Evolutionary conservation across 1,140 invertebrate genomes (phyloP), one percentile per base, ranked within the genome.

Genomic region (Sitobion miscanthi): DNA sequence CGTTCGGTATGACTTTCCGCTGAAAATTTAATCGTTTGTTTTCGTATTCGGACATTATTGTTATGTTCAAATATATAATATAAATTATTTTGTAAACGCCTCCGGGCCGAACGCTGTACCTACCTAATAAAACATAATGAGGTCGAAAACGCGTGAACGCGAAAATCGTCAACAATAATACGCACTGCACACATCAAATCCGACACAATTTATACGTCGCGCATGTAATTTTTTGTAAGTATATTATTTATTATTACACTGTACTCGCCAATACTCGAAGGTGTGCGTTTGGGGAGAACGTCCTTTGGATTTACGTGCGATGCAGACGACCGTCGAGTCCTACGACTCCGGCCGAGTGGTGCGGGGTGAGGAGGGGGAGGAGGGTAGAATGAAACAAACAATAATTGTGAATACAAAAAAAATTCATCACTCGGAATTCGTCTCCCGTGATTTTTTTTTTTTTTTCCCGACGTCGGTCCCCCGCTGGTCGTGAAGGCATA

Each of bases 381-480:
- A 14, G 30, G 25, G 25, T 11, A 4, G 57, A 62, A 9, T 69
- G 62, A 69, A 69, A 9, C 9, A 23, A 52, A 91, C 49, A 92
- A 91, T 47, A 49, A 77, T 42, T 52, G 82, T 47, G 52, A 69
- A 82, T 47, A 47, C 77, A 91, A 90, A 57, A 90, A 77, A 91
- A 42, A 42, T 42, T 3, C 2, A 82, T 30, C 62, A 92, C 91
- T 92, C 0, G 77, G 91, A 82, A 92, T 92, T 45, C 52, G 69
- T 82, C 77, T 92, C 90, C 45, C 30, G 52, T 42, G 7, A 52
- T 90, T 52, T 57, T 87, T 90, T 90, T 57, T 38, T 49, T 49
- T 17, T 49, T 17, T 8, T 62, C 9, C n/a, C 14, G 86, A 21
- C 45, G 45, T 87, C 20, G 49, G 88, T 90, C 52, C n/a, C 49